Evolutionary conservation across 53 echinoderm and acorn worm species (phyloP), one percentile per base, ranked within the genome.

Genomic region (Astropecten irregularis): DNA sequence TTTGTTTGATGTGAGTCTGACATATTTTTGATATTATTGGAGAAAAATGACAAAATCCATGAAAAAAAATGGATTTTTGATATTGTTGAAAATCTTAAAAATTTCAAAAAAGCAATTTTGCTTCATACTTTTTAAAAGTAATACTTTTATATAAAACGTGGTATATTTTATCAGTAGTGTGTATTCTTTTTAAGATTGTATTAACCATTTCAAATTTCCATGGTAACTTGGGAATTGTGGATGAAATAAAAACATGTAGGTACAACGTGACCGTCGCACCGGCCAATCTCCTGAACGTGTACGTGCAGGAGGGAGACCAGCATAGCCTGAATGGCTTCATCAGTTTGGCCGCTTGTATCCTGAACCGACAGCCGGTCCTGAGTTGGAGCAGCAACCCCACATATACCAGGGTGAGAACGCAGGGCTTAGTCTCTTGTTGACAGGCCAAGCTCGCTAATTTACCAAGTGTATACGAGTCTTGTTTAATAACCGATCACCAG

Each of bases 241-340:
- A 79, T 79, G 79, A 79, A 85, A 85, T 85, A 39, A 84, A 88
- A 69, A 77, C 71, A 72, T 85, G 74, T 95, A 95, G 95, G 95
- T 88, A 91, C 84, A 84, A 76, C 29, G 83, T 88, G 59, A 93
- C 95, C 6, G 86, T 86, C 69, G 93, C 67, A 11, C 27, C 46
- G 1, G 28, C 71, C 84, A 92, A 84, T 44, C 53, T 68, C 14
- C 86, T 92, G 51, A 65, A 47, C 4, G 49, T 77, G 25, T 85
- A 90, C 50, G 31, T 90, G 40, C 85, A 85, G 29, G 88, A 77
- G 5, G 95, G 95, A 29, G 92, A 90, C 53, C 73, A 79, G 9
- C 82, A 77, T 40, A 90, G 82, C 60, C 60, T 92, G 27, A 74
- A 85, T 31, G 68, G 88, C 1, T 63, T 88, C 55, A 81, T 90